Conservation (phyloP, 2,797 vertebrate species). For the Chelon labrosus region DNA sequence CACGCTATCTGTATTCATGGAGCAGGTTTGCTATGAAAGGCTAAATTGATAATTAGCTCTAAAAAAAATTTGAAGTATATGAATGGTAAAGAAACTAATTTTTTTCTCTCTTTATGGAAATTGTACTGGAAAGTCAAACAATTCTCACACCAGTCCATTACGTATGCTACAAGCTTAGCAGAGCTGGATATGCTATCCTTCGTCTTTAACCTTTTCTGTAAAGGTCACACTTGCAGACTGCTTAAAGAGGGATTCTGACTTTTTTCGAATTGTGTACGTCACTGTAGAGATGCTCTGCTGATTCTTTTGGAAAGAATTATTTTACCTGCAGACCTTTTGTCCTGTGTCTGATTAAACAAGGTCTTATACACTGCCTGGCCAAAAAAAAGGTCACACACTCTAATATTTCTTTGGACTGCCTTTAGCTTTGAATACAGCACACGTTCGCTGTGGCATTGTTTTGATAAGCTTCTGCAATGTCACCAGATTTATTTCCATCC, state of each 20-base stretch:
- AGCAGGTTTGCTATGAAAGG: constrained; percentile 16
- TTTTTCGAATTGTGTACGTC: constrained; percentile 5
- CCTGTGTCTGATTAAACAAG: not conserved
- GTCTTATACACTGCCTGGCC: not conserved
- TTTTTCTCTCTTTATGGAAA: constrained; percentile 8
- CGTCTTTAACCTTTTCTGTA: constrained; percentile 60
- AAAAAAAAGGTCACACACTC: too few species aligned
- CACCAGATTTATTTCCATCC: too few species aligned
- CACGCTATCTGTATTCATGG: constrained; percentile 18
- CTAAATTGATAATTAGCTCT: constrained; percentile 23
- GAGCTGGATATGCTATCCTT: constrained; percentile 36
- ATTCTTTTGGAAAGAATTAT: constrained; percentile 6
- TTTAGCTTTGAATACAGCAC: too few species aligned
- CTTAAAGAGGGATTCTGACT: constrained; percentile 18
- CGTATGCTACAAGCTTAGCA: constrained; percentile 25
- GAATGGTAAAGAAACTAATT: not conserved
- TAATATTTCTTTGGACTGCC: too few species aligned
- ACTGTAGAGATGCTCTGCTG: constrained; percentile 26
- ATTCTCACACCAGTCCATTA: constrained; percentile 46
- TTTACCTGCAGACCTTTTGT: constrained; percentile 22
- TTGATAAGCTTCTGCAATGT: too few species aligned
- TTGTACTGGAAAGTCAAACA: constrained; percentile 17
- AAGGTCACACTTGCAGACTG: constrained; percentile 52
- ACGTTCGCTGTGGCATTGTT: too few species aligned
- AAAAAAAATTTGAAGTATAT: not conserved